Base-by-base conservation (phyloP, 35 echinoderm and acorn worm genomes). In the Strongylocentrotus purpuratus region DNA sequence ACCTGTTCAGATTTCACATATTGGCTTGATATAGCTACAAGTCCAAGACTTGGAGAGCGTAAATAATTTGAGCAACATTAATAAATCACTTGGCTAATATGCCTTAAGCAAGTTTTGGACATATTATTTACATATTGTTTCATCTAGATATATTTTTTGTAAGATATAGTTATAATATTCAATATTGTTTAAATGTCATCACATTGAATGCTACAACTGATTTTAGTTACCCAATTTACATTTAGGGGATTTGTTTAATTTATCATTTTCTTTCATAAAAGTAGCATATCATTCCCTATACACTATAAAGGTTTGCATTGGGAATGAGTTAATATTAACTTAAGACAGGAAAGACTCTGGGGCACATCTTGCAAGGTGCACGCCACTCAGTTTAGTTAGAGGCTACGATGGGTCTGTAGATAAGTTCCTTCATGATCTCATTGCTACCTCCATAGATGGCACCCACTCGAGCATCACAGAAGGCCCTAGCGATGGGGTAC, bases 361-460 rank as follows among this genome's bases (percentile, higher is more conserved):
- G 65, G 22, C 65, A n/a, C 65, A n/a, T 78, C 18, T 28, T 78
- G 65, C 28, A 28, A 78, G 17, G 20, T 22, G 22, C 20, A n/a
- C 20, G 7, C 25, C 65, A 28, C 65, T 78, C 18, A 22, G n/a
- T 89, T 70, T 89, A 89, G 33, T 89, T 41, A 2, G 87, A 89
- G 33, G 87, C 87, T 45, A 89, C 33, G 31, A 93, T 93, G 45
- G 91, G 91, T 50, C 91, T 20, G 46, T 93, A 94, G 85, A 96
- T 96, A 10, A 98, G 97, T 95, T 98, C 97, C 86, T 92, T 98
- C 97, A 98, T 98, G 4, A 98, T 98, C 46, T 98, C 97, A 61
- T 98, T 98, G 61, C 94, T 96, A n/a, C 97, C 97, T 12, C 88
- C 97, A 85, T 96, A 98, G 31, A 98, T 98, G 31, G 97, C 48